Conservation (phyloP, 2,113 vertebrate species). For the Litocranius walleri region DNA sequence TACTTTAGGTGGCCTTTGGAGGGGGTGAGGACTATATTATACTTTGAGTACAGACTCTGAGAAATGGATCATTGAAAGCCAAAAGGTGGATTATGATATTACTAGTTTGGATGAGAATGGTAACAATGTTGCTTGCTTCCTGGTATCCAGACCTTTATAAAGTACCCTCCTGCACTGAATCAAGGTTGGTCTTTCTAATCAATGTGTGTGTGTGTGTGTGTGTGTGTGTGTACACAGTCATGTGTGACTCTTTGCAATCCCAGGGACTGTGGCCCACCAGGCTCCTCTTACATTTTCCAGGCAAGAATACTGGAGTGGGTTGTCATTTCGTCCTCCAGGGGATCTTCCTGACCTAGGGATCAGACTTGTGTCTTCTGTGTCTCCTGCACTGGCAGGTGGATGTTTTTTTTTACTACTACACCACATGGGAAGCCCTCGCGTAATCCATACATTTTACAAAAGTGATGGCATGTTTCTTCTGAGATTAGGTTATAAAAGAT, state of each 20-base stretch:
- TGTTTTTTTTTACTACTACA: background rate
- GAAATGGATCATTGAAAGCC: background rate
- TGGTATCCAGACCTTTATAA: background rate
- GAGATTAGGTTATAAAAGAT: background rate
- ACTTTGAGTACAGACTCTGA: background rate
- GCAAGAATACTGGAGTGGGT: background rate
- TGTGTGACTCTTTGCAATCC: background rate
- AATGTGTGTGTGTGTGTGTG: background rate
- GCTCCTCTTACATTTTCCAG: background rate
- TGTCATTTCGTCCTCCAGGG: background rate
- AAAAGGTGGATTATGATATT: background rate
- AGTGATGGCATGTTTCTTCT: background rate
- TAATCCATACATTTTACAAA: background rate
- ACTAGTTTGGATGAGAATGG: background rate
- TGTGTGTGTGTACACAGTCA: background rate
- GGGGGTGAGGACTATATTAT: background rate
- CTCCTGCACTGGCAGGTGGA: background rate
- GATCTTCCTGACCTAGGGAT: background rate
- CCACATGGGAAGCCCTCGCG: fast-evolving
- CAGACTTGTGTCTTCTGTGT: background rate
- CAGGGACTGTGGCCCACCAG: background rate
- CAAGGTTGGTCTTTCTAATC: background rate
- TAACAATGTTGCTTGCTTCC: background rate
- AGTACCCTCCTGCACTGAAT: background rate
- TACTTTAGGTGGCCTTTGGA: background rate